Percentiles rank a stretch among this genome's conserved stretches.
Evolutionary conservation across 1,140 invertebrate genomes (phyloP).

Genomic region (Dinoponera quadriceps): DNA sequence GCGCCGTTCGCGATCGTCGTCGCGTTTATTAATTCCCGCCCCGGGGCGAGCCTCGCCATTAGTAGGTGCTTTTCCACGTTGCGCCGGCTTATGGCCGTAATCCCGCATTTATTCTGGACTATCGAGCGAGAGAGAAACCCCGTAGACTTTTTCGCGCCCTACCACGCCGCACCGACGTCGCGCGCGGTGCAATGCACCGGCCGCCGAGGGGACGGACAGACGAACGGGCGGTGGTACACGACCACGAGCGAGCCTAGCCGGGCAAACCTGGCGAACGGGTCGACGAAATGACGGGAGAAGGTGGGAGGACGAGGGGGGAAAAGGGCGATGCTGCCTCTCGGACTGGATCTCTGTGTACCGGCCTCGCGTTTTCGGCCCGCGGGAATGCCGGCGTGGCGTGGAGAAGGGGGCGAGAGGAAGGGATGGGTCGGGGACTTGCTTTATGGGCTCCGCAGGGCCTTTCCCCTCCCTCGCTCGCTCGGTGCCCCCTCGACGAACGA

Average conservation of each 20-base stretch:
- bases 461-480: conserved; percentile 13
- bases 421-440: conserved; percentile 72
- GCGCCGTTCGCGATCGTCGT: conserved; percentile 39
- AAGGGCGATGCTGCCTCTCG: conserved; percentile 28
- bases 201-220: conserved; percentile 64
- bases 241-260: conserved; percentile 58
- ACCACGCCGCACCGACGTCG: conserved; percentile 50
- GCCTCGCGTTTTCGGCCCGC: conserved; percentile 70
- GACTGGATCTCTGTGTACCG: conserved; percentile 65
- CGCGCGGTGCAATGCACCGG: conserved; percentile 67
- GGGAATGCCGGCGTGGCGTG: conserved; percentile 64
- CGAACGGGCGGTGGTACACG: conserved; percentile 67
- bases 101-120: conserved; percentile 53
- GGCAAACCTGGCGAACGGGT: conserved; percentile 61
- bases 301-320: conserved; percentile 10
- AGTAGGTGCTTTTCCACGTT: conserved; percentile 32
- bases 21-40: conserved; percentile 47
- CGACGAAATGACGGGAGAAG: conserved; percentile 64
- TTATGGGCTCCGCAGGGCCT: conserved; percentile 66
- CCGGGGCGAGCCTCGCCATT: conserved; percentile 18
- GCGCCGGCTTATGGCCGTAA: conserved; percentile 16
- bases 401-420: conserved; percentile 9
- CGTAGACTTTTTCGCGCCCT: conserved; percentile 45
- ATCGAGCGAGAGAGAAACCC: conserved; percentile 29
- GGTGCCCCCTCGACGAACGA: neutral